Conservation (phyloP, 2,888 invertebrate genomes). For the Microctonus aethiopoides region DNA sequence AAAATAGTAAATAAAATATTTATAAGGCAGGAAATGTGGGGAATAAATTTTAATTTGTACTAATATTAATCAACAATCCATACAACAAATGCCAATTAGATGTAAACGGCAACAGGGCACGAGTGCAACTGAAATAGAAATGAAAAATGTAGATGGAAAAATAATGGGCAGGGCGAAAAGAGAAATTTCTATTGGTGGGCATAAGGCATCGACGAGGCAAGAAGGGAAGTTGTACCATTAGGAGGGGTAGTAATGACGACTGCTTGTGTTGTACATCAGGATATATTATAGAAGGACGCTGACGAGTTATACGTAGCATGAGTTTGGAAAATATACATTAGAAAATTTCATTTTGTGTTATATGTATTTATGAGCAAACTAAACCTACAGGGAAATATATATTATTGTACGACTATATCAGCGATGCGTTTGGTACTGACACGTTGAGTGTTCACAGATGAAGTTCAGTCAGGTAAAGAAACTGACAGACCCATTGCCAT, state of each 20-base stretch:
- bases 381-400: too few species aligned
- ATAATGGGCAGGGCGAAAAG: constrained; percentile 44
- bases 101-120: constrained; percentile 42
- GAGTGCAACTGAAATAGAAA: constrained; percentile 56
- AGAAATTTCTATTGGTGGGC: constrained; percentile 34
- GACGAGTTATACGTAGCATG: constrained; percentile 28
- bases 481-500: constrained; percentile 7
- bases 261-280: constrained; percentile 37
- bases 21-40: too few species aligned
- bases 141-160: constrained; percentile 55
- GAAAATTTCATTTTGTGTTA: too few species aligned
- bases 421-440: constrained; percentile 25
- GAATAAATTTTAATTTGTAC: too few species aligned
- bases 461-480: constrained; percentile 29
- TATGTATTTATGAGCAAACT: too few species aligned
- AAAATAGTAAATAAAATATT: neutral
- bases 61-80: neutral
- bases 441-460: too few species aligned
- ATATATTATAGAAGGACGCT: constrained; percentile 12
- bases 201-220: constrained; percentile 35
- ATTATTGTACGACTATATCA: too few species aligned
- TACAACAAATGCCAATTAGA: neutral
- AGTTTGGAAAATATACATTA: too few species aligned
- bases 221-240: constrained; percentile 31
- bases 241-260: constrained; percentile 51